Base-by-base conservation (phyloP, 1,140 invertebrate species). In the Hesperophylax magnus region DNA sequence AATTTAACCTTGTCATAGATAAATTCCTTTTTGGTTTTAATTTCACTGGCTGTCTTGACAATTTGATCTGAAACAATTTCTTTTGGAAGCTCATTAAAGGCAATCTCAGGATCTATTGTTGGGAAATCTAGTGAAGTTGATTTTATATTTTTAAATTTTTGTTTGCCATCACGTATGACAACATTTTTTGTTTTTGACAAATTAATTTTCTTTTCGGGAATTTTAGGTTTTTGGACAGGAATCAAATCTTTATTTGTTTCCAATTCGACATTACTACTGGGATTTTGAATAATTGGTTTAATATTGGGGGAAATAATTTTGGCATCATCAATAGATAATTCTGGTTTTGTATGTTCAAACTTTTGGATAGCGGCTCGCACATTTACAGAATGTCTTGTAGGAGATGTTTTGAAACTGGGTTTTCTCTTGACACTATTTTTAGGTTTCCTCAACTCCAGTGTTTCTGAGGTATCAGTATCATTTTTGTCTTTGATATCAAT, bases 1-100 rank as follows among this genome's bases (percentile, higher is more conserved):
- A 87, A 89, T 79, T 87, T 89, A 80, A 86, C 88, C 52, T 85
- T 87, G 83, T 89, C 88, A 84, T 88, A 89, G 65, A 89, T 83
- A 69, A 86, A 85, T 82, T 89, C 88, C 77, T 78, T 86, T 84
- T 80, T 81, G 9, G n/a, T 14, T 39, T 65, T 79, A 22, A 78
- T 77, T 76, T 85, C 83, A 27, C 3, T 71, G 4, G 3, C 54
- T 47, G 9, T 11, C 39, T 14, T 47, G 11, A 47, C 9, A 47
- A 77, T 18, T 22, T 9, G 24, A 47, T 47, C 39, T 11, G 11
- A 24, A 22, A 24, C 18, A 61, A 24, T 61, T 22, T 24, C 18
- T 61, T 22, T 61, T 61, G 17, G 18, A 61, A 61, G 18, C n/a
- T 61, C 20, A 22, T 61, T 61, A 11, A 4, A 24, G 58, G 58